Conservation (phyloP, 1,140 invertebrate genomes). For the Argopecten irradians region DNA sequence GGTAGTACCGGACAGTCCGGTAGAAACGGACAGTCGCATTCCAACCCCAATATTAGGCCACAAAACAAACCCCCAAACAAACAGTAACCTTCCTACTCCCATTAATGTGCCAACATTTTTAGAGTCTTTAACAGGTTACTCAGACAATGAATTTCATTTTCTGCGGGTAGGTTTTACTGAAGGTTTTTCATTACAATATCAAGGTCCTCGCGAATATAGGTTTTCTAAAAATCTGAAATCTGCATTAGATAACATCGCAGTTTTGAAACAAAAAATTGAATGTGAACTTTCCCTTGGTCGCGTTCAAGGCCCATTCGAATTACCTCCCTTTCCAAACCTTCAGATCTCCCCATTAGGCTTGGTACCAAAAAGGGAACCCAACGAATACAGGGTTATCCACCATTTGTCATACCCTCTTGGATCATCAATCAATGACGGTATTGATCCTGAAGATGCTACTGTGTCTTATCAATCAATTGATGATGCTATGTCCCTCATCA, state of each 20-base stretch:
- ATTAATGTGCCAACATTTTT: too few relatives aligned
- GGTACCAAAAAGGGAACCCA: neutral
- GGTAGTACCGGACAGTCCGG: too few relatives aligned
- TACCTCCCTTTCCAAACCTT: neutral
- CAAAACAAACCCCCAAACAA: too few relatives aligned
- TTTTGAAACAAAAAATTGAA: neutral
- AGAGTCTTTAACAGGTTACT: too few relatives aligned
- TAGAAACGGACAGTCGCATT: too few relatives aligned
- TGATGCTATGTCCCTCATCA: too few relatives aligned
- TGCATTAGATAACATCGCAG: neutral
- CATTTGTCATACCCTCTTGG: constrained; percentile 17
- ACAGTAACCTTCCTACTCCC: too few relatives aligned
- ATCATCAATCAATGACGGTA: constrained; percentile 48
- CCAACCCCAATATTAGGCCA: too few relatives aligned
- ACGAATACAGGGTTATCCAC: constrained; percentile 31
- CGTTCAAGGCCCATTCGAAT: neutral
- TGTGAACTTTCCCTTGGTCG: neutral
- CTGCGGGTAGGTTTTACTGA: too few relatives aligned
- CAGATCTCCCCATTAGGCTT: neutral
- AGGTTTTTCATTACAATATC: too few relatives aligned
- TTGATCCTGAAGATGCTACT: neutral
- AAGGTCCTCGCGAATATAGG: too few relatives aligned
- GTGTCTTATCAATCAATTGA: too few relatives aligned
- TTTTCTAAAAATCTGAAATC: constrained; percentile 6
- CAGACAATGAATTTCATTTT: neutral